Evolutionary conservation across 2,113 vertebrate species (phyloP).

Genomic region (Naja naja): DNA sequence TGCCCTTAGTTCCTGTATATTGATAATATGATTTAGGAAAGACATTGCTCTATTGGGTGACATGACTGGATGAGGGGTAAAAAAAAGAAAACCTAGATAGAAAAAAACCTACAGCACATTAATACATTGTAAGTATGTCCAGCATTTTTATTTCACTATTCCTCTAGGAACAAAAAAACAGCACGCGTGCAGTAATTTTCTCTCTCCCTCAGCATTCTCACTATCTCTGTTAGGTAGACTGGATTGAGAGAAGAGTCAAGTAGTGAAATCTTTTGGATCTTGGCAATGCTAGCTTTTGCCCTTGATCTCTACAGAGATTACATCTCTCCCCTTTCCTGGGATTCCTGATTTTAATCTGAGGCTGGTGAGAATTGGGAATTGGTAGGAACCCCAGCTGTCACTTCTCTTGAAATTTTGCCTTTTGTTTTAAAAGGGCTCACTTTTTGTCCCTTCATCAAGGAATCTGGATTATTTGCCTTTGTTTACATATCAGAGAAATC

Average conservation of each 20-base stretch:
- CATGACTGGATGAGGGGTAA: not conserved
- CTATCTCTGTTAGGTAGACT: not conserved
- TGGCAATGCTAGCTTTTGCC: not conserved
- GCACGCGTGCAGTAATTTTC: not conserved
- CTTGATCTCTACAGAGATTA: not conserved
- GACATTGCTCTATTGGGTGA: not conserved
- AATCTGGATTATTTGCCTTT: not conserved
- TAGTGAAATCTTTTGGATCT: not conserved
- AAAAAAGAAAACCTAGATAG: not conserved
- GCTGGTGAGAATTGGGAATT: not conserved
- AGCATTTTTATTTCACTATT: not conserved
- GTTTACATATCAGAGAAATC: not conserved
- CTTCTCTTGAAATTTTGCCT: not conserved
- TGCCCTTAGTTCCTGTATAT: not conserved
- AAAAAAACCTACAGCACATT: not conserved
- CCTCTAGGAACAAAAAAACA: not conserved
- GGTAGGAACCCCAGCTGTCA: not conserved
- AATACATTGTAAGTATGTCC: not conserved
- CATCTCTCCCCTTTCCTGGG: not conserved
- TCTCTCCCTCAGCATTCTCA: not conserved
- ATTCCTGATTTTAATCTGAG: not conserved
- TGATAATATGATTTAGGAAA: not conserved
- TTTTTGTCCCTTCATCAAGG: not conserved
- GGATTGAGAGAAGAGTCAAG: not conserved
- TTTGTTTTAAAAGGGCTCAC: not conserved